Evolutionary conservation across 2,888 invertebrate species (phyloP), one percentile per base, ranked within the genome.

Genomic region (Oxystoma pomonae): DNA sequence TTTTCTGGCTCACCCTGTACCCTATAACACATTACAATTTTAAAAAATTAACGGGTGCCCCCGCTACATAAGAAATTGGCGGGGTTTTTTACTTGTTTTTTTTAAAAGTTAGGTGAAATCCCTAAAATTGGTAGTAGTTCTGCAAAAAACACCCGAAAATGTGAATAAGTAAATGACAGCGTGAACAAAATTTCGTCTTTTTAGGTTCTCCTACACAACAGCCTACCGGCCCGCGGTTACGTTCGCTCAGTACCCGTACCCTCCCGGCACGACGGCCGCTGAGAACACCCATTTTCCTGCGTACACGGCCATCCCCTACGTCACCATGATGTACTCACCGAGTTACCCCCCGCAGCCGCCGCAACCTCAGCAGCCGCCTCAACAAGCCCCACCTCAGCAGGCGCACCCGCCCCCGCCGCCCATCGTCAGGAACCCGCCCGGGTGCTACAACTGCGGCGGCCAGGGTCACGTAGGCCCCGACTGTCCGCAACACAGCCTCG

Each of bases 361-460:
- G 55, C 20, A 81, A 76, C 17, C 22, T 9, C 53, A 53, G 53
- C 17, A 55, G 9, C 81, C 72, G 77, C 82, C 83, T 58, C 20
- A 67, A 70, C 85, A 69, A 85, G 85, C 58, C n/a, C 84, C 85
- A 16, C 60, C 65, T 9, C 7, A 3, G 5, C 17, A 21, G 9
- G 81, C 72, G 77, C 82, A 83, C 59, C 20, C 67, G 70, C 85
- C 69, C 85, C 85, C 59, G 16, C 84, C 85, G 16, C 61, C 65
- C 2, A 16, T 17, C 16, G 7, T n/a, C 55, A 87, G 89, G 78
- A 81, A 87, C 61, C 91, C 92, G 55, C 72, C 75, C n/a, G 76
- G 77, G 62, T 97, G 96, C 81, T 96, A 91, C 83, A 97, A 96
- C 80, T 97, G 97, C 82, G 96, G 96, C 65, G 90, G 89, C 60